These are phyloP conservation scores for Capricornis sumatraensis DNA, from an alignment of 2,113 vertebrate species.

Conservation along the genomic window DNA sequence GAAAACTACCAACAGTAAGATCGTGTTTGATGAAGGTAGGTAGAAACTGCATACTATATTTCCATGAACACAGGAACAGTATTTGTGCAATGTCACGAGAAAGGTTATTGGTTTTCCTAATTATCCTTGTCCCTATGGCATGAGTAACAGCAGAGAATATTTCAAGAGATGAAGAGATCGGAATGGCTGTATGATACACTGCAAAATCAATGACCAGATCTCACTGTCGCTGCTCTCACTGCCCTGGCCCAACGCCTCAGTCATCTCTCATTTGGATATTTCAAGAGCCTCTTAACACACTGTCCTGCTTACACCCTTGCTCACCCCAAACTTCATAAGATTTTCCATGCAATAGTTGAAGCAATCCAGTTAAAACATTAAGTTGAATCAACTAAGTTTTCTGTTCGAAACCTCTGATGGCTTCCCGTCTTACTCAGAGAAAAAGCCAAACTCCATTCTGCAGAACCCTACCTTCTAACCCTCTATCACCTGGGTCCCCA, in stretches of 20 bases:
- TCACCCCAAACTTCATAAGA: not conserved
- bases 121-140: not conserved
- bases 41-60: not conserved
- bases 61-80: not conserved
- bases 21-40: not conserved
- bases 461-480: not conserved
- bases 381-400: not conserved
- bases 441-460: not conserved
- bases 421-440: not conserved
- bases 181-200: not conserved
- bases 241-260: not conserved
- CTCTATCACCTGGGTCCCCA: rapidly evolving
- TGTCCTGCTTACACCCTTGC: not conserved
- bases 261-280: not conserved
- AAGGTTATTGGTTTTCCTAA: not conserved
- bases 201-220: not conserved
- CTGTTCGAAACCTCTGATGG: not conserved
- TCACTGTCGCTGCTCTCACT: not conserved
- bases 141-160: not conserved
- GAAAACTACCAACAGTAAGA: not conserved
- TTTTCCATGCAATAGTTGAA: not conserved
- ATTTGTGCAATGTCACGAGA: not conserved
- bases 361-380: not conserved
- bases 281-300: not conserved
- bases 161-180: not conserved